Evolutionary conservation across 2,113 vertebrate species (phyloP).

Genomic region (Poeciliopsis occidentalis): DNA sequence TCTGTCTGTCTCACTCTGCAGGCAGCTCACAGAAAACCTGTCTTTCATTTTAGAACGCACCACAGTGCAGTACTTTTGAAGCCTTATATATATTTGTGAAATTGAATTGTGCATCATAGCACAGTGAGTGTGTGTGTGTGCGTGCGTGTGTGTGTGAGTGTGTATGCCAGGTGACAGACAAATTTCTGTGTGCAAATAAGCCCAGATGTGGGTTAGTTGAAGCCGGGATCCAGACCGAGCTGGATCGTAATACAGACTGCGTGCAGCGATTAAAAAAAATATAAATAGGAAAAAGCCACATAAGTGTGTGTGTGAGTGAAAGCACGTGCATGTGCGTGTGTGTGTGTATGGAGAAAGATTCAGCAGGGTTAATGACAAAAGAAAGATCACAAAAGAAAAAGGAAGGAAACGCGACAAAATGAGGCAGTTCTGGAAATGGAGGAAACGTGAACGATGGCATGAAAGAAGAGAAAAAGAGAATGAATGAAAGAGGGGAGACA

Average conservation of each 20-base stretch:
- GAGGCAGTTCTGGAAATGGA: conserved; percentile 36
- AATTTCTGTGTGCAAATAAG: conserved; percentile 16
- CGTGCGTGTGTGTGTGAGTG: not conserved
- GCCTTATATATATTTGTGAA: conserved; percentile 29
- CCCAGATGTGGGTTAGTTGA: conserved; percentile 33
- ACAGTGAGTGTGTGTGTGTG: not conserved
- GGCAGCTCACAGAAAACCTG: conserved; percentile 51
- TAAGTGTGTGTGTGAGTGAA: not conserved
- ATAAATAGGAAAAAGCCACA: not conserved
- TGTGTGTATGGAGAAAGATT: conserved; percentile 11
- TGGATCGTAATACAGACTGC: conserved; percentile 51
- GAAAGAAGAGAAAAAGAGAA: conserved; percentile 53
- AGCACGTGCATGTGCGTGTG: not conserved
- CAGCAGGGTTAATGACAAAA: conserved; percentile 35
- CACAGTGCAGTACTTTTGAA: conserved; percentile 36
- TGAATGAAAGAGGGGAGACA: conserved; percentile 45
- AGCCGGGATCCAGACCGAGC: conserved; percentile 40
- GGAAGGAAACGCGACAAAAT: not conserved
- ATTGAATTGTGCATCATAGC: conserved; percentile 23
- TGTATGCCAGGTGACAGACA: conserved; percentile 21
- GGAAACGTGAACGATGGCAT: conserved; percentile 38
- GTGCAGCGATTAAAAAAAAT: conserved; percentile 25
- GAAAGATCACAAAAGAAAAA: conserved; percentile 15
- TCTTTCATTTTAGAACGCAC: conserved; percentile 22
- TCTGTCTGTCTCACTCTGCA: conserved; percentile 35